phyloP scores from a whole-genome alignment of 1,140 invertebrate species.

The Odontomachus brunneus region DNA sequence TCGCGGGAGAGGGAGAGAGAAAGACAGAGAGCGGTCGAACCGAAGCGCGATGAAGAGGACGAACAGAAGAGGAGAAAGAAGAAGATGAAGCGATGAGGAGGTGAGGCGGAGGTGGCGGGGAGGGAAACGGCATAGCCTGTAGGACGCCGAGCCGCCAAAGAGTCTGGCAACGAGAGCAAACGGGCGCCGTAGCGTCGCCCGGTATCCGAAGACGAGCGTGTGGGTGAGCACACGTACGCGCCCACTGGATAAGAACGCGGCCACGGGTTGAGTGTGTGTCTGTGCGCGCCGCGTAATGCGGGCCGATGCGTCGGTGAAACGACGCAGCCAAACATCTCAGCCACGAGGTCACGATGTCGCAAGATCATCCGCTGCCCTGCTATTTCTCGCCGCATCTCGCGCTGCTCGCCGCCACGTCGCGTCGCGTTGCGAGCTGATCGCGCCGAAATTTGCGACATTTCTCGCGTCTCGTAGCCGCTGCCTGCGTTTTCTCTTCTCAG shows the following conservation, averaged over 20 bases:
- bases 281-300: neutral
- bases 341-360: conserved; percentile 72
- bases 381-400: conserved; percentile 70
- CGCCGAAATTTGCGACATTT: too few relatives aligned
- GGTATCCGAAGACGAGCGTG: conserved; percentile 49
- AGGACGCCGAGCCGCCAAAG: conserved; percentile 79
- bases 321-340: conserved; percentile 65
- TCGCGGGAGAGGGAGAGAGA: too few relatives aligned
- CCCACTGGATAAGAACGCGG: conserved; percentile 65
- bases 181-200: conserved; percentile 77
- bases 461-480: too few relatives aligned
- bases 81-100: neutral
- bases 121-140: conserved; percentile 70
- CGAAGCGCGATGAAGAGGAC: neutral
- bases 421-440: conserved; percentile 18
- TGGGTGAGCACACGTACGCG: conserved; percentile 38
- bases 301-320: conserved; percentile 45
- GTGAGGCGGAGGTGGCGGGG: neutral
- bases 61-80: conserved; percentile 12
- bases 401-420: neutral
- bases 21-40: neutral
- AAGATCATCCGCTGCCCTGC: conserved; percentile 52
- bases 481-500: too few relatives aligned
- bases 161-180: conserved; percentile 81
- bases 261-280: neutral